Base-by-base conservation (phyloP, 1,140 invertebrate genomes). In the Chlorops oryzae region DNA sequence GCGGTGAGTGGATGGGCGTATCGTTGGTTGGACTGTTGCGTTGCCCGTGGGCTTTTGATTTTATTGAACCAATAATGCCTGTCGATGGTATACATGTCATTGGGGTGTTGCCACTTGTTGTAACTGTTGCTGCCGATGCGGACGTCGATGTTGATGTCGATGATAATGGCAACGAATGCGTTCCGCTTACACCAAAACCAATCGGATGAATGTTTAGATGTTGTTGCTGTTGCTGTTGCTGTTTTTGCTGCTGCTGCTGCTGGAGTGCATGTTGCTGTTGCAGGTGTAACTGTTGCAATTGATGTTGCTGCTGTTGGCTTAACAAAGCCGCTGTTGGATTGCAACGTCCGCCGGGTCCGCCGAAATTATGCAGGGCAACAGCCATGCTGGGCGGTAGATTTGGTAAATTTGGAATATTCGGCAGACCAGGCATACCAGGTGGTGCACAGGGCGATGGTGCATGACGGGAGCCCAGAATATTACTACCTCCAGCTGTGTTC, bases 41-140 rank as follows among this genome's bases (percentile, higher is more conserved):
- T 1, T 77, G 78, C 1, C 77, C 60, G 52, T 78, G 74, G 37
- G 79, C 58, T 2, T 78, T 77, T 17, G 77, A 78, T n/a, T n/a
- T n/a, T n/a, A n/a, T n/a, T n/a, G n/a, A n/a, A n/a, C n/a, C n/a
- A n/a, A n/a, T n/a, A n/a, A n/a, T n/a, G n/a, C n/a, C n/a, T n/a
- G n/a, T n/a, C 12, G 63, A 75, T 77, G 41, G 41, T 7, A 23
- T 23, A 20, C 25, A 13, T 10, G 21, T 43, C 17, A 12, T 39
- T 39, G 38, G 38, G 15, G n/a, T n/a, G n/a, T n/a, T n/a, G n/a
- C n/a, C n/a, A n/a, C n/a, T n/a, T 10, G n/a, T n/a, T n/a, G n/a
- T n/a, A n/a, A n/a, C n/a, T n/a, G n/a, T n/a, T n/a, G 9, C 18
- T 40, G 9, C 38, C 17, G 7, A 20, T 40, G 41, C 9, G 9